Base-by-base conservation (phyloP, 2,797 vertebrate species). In the Natrix natrix region DNA sequence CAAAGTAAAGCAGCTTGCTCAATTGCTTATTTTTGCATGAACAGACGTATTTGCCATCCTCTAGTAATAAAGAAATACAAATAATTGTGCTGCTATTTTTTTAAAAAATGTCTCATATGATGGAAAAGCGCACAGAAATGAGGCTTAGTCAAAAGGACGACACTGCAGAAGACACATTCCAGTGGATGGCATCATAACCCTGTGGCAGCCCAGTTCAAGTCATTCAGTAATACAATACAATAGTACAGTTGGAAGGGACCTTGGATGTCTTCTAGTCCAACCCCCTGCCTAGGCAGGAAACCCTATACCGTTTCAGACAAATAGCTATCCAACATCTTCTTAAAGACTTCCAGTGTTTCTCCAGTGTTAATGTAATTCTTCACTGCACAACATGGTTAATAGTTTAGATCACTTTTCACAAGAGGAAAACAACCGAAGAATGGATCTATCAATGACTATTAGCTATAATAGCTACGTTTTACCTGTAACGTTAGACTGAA, bases 1-100 rank as follows among this genome's bases (percentile, higher is more conserved):
- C n/a, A 95, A 96, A 74, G 96, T 93, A 96, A 92, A 96, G 93
- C 87, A 95, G 95, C 95, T 93, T 37, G 61, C 63, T 89, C 91
- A 86, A 93, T 96, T 94, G 94, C 97, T 93, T 94, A 92, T 93
- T 96, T 97, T 96, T 94, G 93, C 87, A 93, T 59, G 86, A 95
- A 94, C 66, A 95, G 92, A 92, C 91, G 86, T 94, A 92, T 94
- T 88, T 91, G n/a, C 95, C 94, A 93, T 95, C 86, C 74, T 69
- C 94, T 93, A 48, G 83, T 91, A 94, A 91, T 91, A 59, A 94
- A 93, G 61, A 88, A 74, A 61, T 89, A 24, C 16, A 94, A 90
- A 95, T 88, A 86, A 87, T 88, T 91, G 22, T 32, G 43, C 95
- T 93, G 91, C 87, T 92, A 22, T 12, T 57, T 92, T 69, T 0